Evolutionary conservation across 1,140 invertebrate genomes (phyloP).

Genomic region (Steinernema khuongi): DNA sequence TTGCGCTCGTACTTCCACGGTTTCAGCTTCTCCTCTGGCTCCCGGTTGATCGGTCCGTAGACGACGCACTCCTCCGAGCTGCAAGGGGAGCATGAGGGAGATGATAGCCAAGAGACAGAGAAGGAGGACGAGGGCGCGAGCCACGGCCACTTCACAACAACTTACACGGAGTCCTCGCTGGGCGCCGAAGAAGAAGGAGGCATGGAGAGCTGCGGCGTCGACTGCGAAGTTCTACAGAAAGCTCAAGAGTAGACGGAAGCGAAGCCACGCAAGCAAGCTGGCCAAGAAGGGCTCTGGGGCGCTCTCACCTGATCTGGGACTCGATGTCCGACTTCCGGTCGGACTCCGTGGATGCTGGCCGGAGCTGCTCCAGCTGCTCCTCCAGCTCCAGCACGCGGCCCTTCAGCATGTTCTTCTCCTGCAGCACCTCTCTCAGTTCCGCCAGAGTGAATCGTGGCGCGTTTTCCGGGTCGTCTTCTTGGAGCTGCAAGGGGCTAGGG

Average conservation of each 20-base stretch:
- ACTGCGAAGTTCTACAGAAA: background rate
- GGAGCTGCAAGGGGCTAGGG: background rate
- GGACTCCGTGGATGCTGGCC: slow-evolving; percentile 59
- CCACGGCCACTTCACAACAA: slow-evolving; percentile 10
- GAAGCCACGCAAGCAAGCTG: background rate
- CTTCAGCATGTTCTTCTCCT: slow-evolving; percentile 82
- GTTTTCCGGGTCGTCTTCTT: slow-evolving; percentile 29
- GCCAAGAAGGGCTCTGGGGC: background rate
- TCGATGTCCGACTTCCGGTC: slow-evolving; percentile 4
- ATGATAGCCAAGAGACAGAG: background rate
- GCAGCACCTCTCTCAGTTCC: slow-evolving; percentile 78
- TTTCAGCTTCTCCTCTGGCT: slow-evolving; percentile 81
- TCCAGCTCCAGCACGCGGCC: slow-evolving; percentile 76
- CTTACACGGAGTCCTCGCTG: slow-evolving; percentile 20
- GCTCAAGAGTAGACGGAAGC: background rate
- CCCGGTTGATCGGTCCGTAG: slow-evolving; percentile 86
- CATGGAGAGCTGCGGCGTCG: background rate
- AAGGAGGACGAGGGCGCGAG: background rate
- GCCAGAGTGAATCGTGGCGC: slow-evolving; percentile 77
- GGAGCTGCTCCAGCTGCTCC: slow-evolving; percentile 74
- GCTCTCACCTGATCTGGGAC: background rate
- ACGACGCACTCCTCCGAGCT: slow-evolving; percentile 73
- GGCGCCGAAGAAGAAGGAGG: background rate
- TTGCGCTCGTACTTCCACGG: slow-evolving; percentile 60
- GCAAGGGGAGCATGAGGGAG: slow-evolving; percentile 26